These are phyloP conservation scores for Eristalinus aeneus DNA, from an alignment of 2,888 invertebrate genomes.

Conservation along the genomic window DNA sequence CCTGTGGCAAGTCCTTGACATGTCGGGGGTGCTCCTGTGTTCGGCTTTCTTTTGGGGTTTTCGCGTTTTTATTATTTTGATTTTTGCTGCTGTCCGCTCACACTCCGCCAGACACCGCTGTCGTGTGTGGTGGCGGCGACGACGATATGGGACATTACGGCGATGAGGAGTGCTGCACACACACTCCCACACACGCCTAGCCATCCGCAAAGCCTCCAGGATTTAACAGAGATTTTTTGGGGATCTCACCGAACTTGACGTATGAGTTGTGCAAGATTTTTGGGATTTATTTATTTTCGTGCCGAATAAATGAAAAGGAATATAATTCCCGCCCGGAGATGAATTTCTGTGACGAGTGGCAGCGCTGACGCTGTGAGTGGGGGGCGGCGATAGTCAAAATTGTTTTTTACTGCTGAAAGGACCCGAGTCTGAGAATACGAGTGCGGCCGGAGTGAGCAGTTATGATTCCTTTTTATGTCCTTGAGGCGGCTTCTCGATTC, in stretches of 20 bases:
- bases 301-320: slow-evolving; percentile 64
- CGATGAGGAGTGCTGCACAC: slow-evolving; percentile 27
- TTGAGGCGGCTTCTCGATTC: slow-evolving; percentile 10
- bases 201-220: slow-evolving; percentile 52
- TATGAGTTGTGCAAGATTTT: slow-evolving; percentile 60
- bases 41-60: slow-evolving; percentile 11
- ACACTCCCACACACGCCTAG: slow-evolving; percentile 39
- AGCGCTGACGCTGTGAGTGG: neutral
- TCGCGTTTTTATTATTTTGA: slow-evolving; percentile 16
- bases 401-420: slow-evolving; percentile 19
- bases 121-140: slow-evolving; percentile 4
- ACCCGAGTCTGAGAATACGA: slow-evolving; percentile 44
- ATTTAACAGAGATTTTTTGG: slow-evolving; percentile 65
- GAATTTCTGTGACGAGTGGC: slow-evolving; percentile 55
- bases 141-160: slow-evolving; percentile 50
- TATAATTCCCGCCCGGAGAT: slow-evolving; percentile 69
- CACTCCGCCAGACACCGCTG: slow-evolving; percentile 35
- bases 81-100: slow-evolving; percentile 8
- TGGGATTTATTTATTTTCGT: slow-evolving; percentile 63
- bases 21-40: slow-evolving; percentile 4
- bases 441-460: slow-evolving; percentile 44
- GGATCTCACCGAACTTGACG: slow-evolving; percentile 61
- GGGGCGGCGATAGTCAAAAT: slow-evolving; percentile 34
- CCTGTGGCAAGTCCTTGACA: slow-evolving; percentile 28
- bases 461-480: slow-evolving; percentile 65